Conservation (phyloP, 2,113 vertebrate genomes). For the Damaliscus lunatus region DNA sequence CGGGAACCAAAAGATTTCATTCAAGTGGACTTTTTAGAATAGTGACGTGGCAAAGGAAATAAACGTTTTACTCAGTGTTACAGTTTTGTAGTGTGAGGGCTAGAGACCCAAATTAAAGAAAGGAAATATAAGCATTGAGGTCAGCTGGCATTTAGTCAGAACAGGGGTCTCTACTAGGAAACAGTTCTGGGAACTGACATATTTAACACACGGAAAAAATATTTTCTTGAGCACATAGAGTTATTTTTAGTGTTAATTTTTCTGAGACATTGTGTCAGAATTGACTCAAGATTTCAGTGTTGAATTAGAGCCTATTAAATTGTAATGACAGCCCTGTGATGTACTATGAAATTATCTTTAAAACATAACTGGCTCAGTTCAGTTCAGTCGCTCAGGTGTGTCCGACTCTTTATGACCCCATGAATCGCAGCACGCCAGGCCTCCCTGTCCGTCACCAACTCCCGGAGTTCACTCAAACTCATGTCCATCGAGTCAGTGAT, state of each 20-base stretch:
- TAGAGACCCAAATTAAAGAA: background rate
- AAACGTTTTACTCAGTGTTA: background rate
- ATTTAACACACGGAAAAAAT: background rate
- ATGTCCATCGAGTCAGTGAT: no score
- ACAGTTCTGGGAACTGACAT: background rate
- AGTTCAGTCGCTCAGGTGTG: no score
- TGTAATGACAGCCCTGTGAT: background rate
- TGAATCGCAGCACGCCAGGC: no score
- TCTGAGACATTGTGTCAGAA: background rate
- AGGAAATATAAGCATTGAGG: background rate
- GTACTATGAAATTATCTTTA: background rate
- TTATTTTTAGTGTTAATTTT: constrained; percentile 27
- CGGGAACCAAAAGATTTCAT: background rate
- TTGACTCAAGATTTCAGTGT: constrained; percentile 22
- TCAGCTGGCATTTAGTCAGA: background rate
- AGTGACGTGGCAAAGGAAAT: background rate
- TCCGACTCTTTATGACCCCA: no score
- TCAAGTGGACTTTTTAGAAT: background rate
- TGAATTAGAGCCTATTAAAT: constrained; percentile 19
- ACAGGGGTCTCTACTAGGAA: background rate
- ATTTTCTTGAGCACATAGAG: background rate
- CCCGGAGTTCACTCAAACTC: no score
- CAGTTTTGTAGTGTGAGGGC: background rate
- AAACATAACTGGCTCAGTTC: background rate
- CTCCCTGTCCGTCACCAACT: no score